Evolutionary conservation across 2,888 invertebrate genomes (phyloP), one percentile per base, ranked within the genome.

Genomic region (Sinhomidia bicolor): DNA sequence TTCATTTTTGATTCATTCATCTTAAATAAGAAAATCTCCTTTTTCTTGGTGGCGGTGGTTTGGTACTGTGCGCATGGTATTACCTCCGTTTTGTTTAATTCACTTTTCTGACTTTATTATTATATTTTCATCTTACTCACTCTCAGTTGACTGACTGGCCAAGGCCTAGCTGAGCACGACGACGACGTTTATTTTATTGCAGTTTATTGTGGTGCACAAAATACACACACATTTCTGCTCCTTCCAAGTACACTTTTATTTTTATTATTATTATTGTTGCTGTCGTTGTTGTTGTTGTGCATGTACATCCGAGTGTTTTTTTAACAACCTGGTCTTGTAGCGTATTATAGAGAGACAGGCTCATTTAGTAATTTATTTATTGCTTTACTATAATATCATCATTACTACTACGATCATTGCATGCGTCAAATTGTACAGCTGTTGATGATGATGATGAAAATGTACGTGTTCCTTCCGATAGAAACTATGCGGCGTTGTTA

Each of bases 81-180:
- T 60, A 14, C 79, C 32, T 79, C 57, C 32, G 62, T 65, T 81
- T 32, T 10, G 32, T 81, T 60, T 65, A 88, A 83, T 83, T 88
- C 78, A 83, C 78, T 83, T 81, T 85, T 89, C 51, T 85, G 74
- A 51, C 85, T 82, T 47, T 47, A 47, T 71, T 60, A 62, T 78
- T 65, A 68, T 78, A 83, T 83, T 84, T 89, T 85, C 81, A 89
- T 44, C 85, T 81, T 74, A 51, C 82, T 85, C 79, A 60, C 60
- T 29, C 1, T 78, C 54, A 44, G 7, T 65, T 68, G 65, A 68
- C 65, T 86, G 89, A 89, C 84, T 89, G 83, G 79, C 89, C 89
- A 89, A 89, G 89, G 89, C 74, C 85, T 80, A 74, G 60, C 44
- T 54, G 76, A 47, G 62, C 89, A 89, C 89, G 89, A 89, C 29